Evolutionary conservation across 2,797 vertebrate species (phyloP), one percentile per base, ranked within the genome.

Genomic region (Garrulus glandarius): DNA sequence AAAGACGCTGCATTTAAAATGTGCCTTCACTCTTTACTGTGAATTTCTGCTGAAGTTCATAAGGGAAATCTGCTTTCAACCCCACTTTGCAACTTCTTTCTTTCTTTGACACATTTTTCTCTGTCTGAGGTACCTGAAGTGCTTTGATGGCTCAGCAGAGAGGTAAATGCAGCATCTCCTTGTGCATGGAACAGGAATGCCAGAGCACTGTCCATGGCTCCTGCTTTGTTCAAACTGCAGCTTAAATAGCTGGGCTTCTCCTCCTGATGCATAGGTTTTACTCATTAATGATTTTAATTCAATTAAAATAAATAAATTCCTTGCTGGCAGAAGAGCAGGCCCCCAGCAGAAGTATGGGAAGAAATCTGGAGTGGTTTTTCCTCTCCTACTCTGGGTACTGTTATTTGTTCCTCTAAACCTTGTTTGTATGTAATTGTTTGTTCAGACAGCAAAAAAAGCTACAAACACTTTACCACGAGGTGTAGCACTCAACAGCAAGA

Each of bases 401-500:
- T 77, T 63, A 69, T 61, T 94, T 60, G 30, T 94, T 93, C 91
- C 81, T 92, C 67, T 56, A 60, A 84, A 63, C 1, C 14, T 55
- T 65, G 18, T 47, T 92, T 96, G 80, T 49, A 5, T 64, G 57
- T n/a, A 83, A 85, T 89, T 70, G 77, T 77, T 95, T 93, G 72
- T 89, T 92, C 91, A 89, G 89, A 61, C 1, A 13, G 52, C 34
- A 68, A 22, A 78, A 57, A 72, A 79, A 43, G 34, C 88, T 87
- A 49, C 84, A 65, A 91, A 64, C 81, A 50, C 49, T 94, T 94
- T 96, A 34, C 88, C 78, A 92, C 77, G 81, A 92, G 93, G 93
- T 93, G 89, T 57, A 94, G 90, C 90, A 84, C 87, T 92, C 93
- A 69, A 79, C 41, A 49, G 21, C 56, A 22, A 15, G 84, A 77